These are phyloP conservation scores for Dermochelys coriacea DNA, from an alignment of 2,797 vertebrate species.

Conservation along the genomic window DNA sequence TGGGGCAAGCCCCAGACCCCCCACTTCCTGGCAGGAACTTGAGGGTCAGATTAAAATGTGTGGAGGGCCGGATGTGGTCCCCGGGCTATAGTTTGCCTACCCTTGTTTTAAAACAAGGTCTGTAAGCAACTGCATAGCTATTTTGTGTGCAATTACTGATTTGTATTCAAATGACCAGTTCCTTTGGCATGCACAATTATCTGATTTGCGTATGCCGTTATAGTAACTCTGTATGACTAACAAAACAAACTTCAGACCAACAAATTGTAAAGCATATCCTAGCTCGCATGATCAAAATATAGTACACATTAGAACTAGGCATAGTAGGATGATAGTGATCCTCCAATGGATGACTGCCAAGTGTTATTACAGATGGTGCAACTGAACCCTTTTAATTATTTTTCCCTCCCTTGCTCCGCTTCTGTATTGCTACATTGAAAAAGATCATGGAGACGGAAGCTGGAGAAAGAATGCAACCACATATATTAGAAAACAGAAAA, in stretches of 20 bases:
- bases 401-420: neutral
- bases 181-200: neutral
- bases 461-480: neutral
- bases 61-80: too few relatives aligned
- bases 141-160: neutral
- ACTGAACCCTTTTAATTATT: neutral
- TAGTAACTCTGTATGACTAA: neutral
- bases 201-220: neutral
- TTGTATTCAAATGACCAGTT: neutral
- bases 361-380: neutral
- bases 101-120: neutral
- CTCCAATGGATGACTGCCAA: neutral
- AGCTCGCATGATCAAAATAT: neutral
- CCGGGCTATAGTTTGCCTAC: too few relatives aligned
- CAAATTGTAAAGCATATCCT: neutral
- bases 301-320: neutral
- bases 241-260: neutral
- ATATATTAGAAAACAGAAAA: conserved; percentile 6
- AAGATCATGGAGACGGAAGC: neutral
- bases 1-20: too few relatives aligned
- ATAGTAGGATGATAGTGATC: neutral
- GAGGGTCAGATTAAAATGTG: too few relatives aligned
- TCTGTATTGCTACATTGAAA: neutral
- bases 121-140: neutral
- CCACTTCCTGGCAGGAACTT: too few relatives aligned